Conservation (phyloP, 2,888 invertebrate genomes). For the Diarsia rubi region DNA sequence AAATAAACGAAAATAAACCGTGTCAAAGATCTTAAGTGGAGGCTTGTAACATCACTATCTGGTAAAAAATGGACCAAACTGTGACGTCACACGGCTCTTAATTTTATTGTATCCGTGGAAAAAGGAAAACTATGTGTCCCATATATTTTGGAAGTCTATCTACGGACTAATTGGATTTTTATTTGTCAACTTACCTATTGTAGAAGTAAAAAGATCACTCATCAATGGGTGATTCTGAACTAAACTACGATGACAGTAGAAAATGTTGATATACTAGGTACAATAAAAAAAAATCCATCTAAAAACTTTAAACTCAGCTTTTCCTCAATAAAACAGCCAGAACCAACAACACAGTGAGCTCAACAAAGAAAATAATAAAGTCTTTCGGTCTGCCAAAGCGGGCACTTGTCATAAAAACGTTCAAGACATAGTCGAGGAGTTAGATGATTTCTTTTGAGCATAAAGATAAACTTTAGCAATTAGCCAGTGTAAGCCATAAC, state of each 20-base stretch:
- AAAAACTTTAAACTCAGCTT: not conserved
- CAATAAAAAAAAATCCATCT: not conserved
- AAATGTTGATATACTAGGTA: not conserved
- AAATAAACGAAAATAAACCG: too few species aligned
- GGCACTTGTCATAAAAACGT: slow-evolving; percentile 44
- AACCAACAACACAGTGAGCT: not conserved
- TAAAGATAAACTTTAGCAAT: slow-evolving; percentile 69
- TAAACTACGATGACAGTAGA: not conserved
- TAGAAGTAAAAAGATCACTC: not conserved
- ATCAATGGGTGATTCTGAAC: not conserved
- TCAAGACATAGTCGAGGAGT: slow-evolving; percentile 31
- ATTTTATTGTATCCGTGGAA: too few species aligned
- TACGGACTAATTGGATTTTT: too few species aligned
- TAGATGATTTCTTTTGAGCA: slow-evolving; percentile 65
- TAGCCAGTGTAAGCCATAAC: slow-evolving; percentile 61
- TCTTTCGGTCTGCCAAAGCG: slow-evolving; percentile 20
- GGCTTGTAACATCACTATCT: too few species aligned
- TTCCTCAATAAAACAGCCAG: slow-evolving; percentile 14
- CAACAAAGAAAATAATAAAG: slow-evolving; percentile 47
- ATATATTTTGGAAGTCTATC: too few species aligned
- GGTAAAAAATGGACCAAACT: too few species aligned
- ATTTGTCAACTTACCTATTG: not conserved
- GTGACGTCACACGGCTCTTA: too few species aligned
- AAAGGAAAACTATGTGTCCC: too few species aligned
- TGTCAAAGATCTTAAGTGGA: too few species aligned